Conservation (phyloP, 2,113 vertebrate genomes). For the Spizaetus ornatus region DNA sequence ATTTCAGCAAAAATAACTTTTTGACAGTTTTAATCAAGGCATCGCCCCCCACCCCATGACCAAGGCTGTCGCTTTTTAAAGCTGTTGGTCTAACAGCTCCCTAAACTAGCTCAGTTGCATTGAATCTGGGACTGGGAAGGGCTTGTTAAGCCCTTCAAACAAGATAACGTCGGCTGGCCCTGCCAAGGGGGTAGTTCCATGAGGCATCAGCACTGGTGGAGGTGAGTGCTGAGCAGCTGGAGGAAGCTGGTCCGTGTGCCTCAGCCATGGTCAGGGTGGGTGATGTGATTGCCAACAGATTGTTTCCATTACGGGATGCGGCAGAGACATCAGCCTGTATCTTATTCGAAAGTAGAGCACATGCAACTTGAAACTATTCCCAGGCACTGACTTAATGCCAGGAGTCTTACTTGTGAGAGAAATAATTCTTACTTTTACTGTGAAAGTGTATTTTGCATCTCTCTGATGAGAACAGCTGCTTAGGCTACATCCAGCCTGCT, state of each 20-base stretch:
- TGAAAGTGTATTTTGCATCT: neutral
- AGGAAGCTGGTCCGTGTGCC: neutral
- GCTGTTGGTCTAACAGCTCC: neutral
- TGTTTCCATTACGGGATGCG: neutral
- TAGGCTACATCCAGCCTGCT: neutral
- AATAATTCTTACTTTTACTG: neutral
- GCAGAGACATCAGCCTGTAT: neutral
- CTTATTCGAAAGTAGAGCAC: neutral
- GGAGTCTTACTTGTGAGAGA: neutral
- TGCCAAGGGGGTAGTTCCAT: neutral
- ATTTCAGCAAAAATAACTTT: neutral
- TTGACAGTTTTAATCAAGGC: neutral
- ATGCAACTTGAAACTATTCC: neutral
- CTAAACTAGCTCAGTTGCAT: neutral
- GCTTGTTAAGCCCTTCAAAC: neutral
- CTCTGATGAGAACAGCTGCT: neutral
- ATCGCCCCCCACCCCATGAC: fast-evolving
- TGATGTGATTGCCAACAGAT: neutral
- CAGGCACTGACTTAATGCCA: neutral
- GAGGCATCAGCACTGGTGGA: neutral
- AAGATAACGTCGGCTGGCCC: neutral
- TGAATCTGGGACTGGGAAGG: neutral
- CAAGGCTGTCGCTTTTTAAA: neutral
- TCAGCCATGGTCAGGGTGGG: neutral
- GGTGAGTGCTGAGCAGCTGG: neutral